Conservation (phyloP, 2,113 vertebrate species). For the Gracilinanus agilis region DNA sequence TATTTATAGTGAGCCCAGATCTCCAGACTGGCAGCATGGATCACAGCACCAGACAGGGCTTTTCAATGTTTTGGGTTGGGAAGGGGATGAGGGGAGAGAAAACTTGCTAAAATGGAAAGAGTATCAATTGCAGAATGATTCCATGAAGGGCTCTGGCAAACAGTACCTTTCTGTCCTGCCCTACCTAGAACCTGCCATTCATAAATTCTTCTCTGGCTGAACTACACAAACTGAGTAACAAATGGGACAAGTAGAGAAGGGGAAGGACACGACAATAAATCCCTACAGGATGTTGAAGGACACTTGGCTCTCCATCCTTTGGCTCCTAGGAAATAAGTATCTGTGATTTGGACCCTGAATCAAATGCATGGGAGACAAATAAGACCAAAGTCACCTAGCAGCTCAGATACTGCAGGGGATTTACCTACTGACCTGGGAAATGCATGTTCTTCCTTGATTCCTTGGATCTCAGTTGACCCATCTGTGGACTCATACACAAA, state of each 20-base stretch:
- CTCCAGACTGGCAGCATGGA: constrained; percentile 50
- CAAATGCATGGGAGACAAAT: not conserved
- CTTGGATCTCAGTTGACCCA: not conserved
- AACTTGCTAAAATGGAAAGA: constrained; percentile 50
- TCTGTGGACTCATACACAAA: not conserved
- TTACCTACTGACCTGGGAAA: not conserved
- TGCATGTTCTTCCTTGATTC: not conserved
- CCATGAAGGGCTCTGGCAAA: constrained; percentile 29
- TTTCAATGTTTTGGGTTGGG: constrained; percentile 30
- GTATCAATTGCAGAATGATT: not conserved
- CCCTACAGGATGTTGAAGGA: not conserved
- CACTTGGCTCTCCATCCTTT: not conserved
- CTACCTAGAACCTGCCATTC: constrained; percentile 50
- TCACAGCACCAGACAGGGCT: constrained; percentile 45
- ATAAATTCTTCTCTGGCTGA: constrained; percentile 21
- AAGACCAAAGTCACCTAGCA: not conserved
- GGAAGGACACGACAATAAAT: not conserved
- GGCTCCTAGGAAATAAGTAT: not conserved
- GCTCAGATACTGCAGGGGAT: not conserved
- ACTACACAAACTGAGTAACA: constrained; percentile 39
- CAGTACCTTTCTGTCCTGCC: constrained; percentile 10
- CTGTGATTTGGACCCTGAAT: not conserved
- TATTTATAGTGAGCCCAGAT: constrained; percentile 47
- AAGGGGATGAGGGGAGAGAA: not conserved
- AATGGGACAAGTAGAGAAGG: not conserved